Base-by-base conservation (phyloP, 2,888 invertebrate genomes). In the Oxystoma pomonae region DNA sequence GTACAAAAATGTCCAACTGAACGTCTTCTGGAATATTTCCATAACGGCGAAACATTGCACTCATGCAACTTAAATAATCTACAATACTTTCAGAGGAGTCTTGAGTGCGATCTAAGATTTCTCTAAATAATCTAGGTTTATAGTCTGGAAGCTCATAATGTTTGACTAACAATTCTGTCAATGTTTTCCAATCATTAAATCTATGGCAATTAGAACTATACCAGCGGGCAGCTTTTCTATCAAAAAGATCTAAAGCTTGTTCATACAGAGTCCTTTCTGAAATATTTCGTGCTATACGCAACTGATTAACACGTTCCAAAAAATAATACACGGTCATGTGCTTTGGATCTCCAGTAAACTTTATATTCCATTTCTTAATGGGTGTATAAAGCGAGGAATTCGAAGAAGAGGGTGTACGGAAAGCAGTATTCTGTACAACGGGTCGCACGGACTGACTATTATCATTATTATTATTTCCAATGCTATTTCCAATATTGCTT, bases 71-170 rank as follows among this genome's bases (percentile, higher is more conserved):
- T 16, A 62, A 18, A 21, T 60, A 62, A 53, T 2, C 53, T 1
- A 35, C 49, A 18, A 62, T 62, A 51, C 21, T 19, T 50, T 62
- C 62, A 1, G 20, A 18, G 0, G 62, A 20, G 51, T 61, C 62
- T 19, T 62, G 62, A 0, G 62, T 17, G n/a, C n/a, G n/a, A 1
- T 55, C 58, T 55, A 62, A 35, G 7, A 64, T 52, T 55, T 62
- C 55, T n/a, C 20, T 53, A 51, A 64, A 62, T 1, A 64, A 21
- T 18, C 56, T 20, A 17, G 56, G 1, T 1, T 52, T 49, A 55
- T 61, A 64, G 22, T 64, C 64, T 1, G 53, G 61, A 1, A 35
- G 52, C 18, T 57, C 55, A 51, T 35, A 61, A 57, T 64, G 58
- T 22, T 5, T n/a, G 5, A 20, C 9, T 7, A 59, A 35, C 16